Evolutionary conservation across 2,888 invertebrate genomes (phyloP), one percentile per base, ranked within the genome.

Genomic region (Aporophyla nigra): DNA sequence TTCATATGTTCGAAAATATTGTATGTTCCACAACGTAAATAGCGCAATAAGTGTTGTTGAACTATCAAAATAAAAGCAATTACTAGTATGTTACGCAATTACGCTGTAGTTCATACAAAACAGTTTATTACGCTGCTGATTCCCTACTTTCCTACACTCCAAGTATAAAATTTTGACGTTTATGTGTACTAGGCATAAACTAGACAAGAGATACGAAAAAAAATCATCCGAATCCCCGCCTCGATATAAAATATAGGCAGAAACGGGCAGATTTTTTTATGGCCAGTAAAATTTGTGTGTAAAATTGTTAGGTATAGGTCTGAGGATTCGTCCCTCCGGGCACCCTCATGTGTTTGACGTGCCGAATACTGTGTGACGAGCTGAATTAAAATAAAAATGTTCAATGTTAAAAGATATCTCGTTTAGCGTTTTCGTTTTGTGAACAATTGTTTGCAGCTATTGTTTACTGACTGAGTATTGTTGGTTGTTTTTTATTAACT

Each of bases 221-320:
- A 89, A 92, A 91, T 87, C 87, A 83, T 84, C 87, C 87, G 89
- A 90, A 92, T 90, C n/a, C 87, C 88, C 88, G 78, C 85, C 84
- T 85, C 84, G 85, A 86, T 89, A 90, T 92, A 93, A 93, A 94
- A 93, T 91, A 91, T 90, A 89, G 88, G 88, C 87, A 87, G 89
- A 91, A 92, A 91, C 93, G 92, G 88, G 88, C 87, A 86, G 89
- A 92, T 91, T 88, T 93, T 93, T 94, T 94, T 93, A 94, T 91
- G 91, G 90, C 85, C 92, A 90, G 92, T 94, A 93, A 94, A 93
- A 92, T 88, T 89, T 87, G 91, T 90, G 90, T 91, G 91, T 88
- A 88, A 89, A 91, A 91, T 91, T 91, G 92, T 93, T 91, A 90
- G 89, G 87, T 86, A 87, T 86, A 79, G 82, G 82, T 83, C 85